Conservation (phyloP, 2,888 invertebrate genomes). For the Caenorhabditis sulstoni region DNA sequence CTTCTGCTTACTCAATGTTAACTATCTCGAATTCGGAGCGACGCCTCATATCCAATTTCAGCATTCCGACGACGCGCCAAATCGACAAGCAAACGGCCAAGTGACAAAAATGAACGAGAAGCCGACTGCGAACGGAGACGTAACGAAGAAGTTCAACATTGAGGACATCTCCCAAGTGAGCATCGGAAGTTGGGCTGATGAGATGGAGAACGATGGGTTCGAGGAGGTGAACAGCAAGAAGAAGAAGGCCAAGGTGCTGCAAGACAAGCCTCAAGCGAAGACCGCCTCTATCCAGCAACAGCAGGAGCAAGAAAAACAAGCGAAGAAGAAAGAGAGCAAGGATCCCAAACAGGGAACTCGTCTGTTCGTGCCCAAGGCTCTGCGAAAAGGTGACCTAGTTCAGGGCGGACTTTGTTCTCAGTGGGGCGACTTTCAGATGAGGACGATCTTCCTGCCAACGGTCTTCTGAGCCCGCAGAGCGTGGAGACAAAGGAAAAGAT, state of each 20-base stretch:
- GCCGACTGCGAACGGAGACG: conserved; percentile 18
- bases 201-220: conserved; percentile 38
- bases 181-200: conserved; percentile 42
- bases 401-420: background rate
- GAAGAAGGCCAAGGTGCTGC: conserved; percentile 38
- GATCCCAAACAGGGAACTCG: conserved; percentile 47
- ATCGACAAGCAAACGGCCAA: conserved; percentile 17
- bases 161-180: conserved; percentile 23
- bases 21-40: too few species aligned
- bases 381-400: conserved; percentile 46
- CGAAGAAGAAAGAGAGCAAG: conserved; percentile 26
- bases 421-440: conserved; percentile 17
- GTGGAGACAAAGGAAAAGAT: conserved; percentile 49
- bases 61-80: conserved; percentile 34
- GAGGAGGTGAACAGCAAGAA: conserved; percentile 57
- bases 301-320: background rate
- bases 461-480: conserved; percentile 43
- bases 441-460: conserved; percentile 55
- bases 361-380: conserved; percentile 55
- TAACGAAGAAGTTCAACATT: conserved; percentile 32
- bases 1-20: background rate
- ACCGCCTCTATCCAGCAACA: conserved; percentile 8
- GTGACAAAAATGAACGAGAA: conserved; percentile 10
- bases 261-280: conserved; percentile 15
- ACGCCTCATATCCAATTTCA: background rate